phyloP scores from a whole-genome alignment of 2,797 vertebrate genomes.

The Hypotaenidia philippensis region DNA sequence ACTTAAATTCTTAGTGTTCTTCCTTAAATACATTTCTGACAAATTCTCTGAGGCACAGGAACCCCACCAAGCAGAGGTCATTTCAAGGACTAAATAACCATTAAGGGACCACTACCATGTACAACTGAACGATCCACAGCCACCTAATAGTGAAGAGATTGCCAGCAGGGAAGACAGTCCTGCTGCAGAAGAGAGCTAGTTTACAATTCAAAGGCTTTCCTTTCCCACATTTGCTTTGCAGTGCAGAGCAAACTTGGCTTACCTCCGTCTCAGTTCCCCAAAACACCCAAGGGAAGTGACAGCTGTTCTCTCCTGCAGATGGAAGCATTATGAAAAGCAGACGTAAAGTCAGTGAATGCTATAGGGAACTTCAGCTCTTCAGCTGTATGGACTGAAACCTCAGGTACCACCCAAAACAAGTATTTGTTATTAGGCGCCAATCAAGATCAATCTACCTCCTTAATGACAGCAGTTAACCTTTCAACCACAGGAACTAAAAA shows the following conservation, averaged over 20 bases:
- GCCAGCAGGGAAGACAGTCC: neutral
- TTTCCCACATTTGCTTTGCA: neutral
- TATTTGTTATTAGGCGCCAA: neutral
- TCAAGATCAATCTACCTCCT: neutral
- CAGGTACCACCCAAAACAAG: neutral
- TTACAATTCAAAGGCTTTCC: neutral
- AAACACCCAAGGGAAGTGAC: neutral
- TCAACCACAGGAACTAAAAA: neutral
- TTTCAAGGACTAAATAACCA: neutral
- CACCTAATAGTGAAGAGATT: neutral
- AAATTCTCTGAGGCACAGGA: neutral
- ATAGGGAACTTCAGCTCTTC: rapidly evolving
- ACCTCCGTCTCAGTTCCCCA: neutral
- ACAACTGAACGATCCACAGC: neutral
- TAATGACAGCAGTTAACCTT: neutral
- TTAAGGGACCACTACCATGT: neutral
- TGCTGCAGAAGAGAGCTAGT: neutral
- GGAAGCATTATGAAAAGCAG: neutral
- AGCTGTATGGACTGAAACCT: neutral
- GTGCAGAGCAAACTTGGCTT: neutral
- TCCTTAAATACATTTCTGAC: neutral
- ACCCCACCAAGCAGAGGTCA: neutral
- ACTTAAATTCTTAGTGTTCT: neutral
- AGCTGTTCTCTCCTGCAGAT: neutral
- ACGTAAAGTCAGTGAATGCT: neutral